Conservation (phyloP, 1,140 invertebrate species). For the Chrysomallon squamiferum region DNA sequence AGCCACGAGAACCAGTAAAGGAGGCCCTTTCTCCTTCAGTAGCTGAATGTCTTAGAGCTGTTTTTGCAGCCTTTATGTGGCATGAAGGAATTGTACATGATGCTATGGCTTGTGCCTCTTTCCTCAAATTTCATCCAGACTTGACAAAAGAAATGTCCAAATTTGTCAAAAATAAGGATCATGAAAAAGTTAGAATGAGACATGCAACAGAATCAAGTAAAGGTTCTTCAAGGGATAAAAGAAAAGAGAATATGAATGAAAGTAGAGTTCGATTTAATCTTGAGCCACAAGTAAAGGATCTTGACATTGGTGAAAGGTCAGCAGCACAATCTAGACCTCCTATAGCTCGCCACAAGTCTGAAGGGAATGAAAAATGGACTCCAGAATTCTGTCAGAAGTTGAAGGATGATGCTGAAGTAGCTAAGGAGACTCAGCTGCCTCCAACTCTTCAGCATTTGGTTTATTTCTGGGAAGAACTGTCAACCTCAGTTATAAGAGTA, state of each 20-base stretch:
- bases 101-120: constrained; percentile 95
- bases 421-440: constrained; percentile 74
- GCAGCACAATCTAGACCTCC: constrained; percentile 4
- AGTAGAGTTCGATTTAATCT: constrained; percentile 50
- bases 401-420: constrained; percentile 7
- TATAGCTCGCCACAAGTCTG: constrained; percentile 47
- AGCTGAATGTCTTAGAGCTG: constrained; percentile 88
- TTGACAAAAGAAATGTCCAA: constrained; percentile 65
- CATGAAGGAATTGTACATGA: constrained; percentile 97
- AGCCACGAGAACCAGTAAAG: constrained; percentile 69
- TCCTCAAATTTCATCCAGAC: constrained; percentile 92
- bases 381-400: constrained; percentile 15
- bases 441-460: constrained; percentile 80
- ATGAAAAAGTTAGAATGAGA: constrained; percentile 37
- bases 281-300: constrained; percentile 36
- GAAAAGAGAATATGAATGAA: constrained; percentile 54
- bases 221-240: constrained; percentile 37
- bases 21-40: constrained; percentile 90
- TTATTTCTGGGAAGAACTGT: constrained; percentile 87
- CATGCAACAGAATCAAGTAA: constrained; percentile 58
- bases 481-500: constrained; percentile 70
- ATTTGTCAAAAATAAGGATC: constrained; percentile 39
- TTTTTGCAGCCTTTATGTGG: constrained; percentile 96
- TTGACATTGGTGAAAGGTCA: constrained; percentile 14
- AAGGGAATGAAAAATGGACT: constrained; percentile 27